Evolutionary conservation across 2,888 invertebrate species (phyloP).

Genomic region (Notodonta dromedarius): DNA sequence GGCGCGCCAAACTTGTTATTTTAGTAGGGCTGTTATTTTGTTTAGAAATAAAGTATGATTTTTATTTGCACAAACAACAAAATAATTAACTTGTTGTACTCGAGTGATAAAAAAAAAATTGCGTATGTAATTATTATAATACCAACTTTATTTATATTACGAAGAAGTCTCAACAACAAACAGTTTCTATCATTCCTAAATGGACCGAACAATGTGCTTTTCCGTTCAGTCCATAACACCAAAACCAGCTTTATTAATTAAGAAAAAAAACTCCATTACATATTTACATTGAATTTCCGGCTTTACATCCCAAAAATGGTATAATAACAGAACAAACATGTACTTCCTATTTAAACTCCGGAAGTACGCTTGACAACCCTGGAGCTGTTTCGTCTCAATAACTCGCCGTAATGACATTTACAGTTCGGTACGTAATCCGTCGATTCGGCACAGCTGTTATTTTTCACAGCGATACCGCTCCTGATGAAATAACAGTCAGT

Average conservation of each 20-base stretch:
- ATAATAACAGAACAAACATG: slow-evolving; percentile 2
- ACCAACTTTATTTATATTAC: no score
- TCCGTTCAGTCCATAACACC: background rate
- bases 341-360: slow-evolving; percentile 4
- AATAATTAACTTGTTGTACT: background rate
- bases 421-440: slow-evolving; percentile 43
- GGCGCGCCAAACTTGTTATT: slow-evolving; percentile 25
- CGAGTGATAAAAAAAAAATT: no score
- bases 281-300: background rate
- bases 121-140: no score
- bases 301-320: background rate
- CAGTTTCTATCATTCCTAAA: background rate
- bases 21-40: slow-evolving; percentile 27
- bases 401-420: slow-evolving; percentile 45
- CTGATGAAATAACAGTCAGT: slow-evolving; percentile 29
- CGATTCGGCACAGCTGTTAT: slow-evolving; percentile 28
- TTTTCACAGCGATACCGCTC: slow-evolving; percentile 26
- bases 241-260: background rate
- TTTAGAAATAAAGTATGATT: no score
- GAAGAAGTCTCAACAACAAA: background rate
- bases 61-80: background rate
- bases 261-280: background rate
- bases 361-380: slow-evolving; percentile 27
- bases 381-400: slow-evolving; percentile 24
- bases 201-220: background rate